Base-by-base conservation (phyloP, 2,888 invertebrate species). In the Clivina fossor region DNA sequence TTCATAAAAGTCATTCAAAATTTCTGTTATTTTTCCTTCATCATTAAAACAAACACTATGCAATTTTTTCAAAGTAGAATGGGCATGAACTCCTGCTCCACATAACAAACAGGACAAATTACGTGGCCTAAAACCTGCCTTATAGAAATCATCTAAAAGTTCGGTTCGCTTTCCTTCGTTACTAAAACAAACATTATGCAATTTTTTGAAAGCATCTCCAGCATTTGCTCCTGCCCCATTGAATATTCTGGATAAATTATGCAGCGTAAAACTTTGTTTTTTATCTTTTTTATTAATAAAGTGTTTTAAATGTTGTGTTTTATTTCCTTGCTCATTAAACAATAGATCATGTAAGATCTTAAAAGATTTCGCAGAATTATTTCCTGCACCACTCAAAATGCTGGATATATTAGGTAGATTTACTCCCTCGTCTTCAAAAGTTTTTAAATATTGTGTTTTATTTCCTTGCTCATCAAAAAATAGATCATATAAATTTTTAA, bases 1-100 rank as follows among this genome's bases (percentile, higher is more conserved):
- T 3, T 43, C 24, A 43, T 43, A 43, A 8, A 43, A 43, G 11
- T 43, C 43, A 43, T 43, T 24, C 24, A 43, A 43, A 43, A 43
- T 22, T 15, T 43, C 24, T 22, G 43, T 43, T 43, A 13, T 43
- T 43, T 24, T 11, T 15, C 43, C 22, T 43, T 43, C 24, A 22
- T 43, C 43, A 43, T 43, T 43, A 43, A 43, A 43, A 43, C 24
- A 43, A 26, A 43, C 26, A 43, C 43, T 43, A 43, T 43, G 43
- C 22, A 43, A 43, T 11, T 26, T 43, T 43, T 63, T 15, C 58
- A 57, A 66, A 64, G 60, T 65, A 60, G 66, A 66, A 61, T 64
- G 61, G 59, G 62, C 41, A 38, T 50, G 37, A 61, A 64, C 62
- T 22, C 56, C 64, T 48, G 64, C 58, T 55, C 56, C 55, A 59